Conservation (phyloP, 1,140 invertebrate species). For the Drosophila arizonae region DNA sequence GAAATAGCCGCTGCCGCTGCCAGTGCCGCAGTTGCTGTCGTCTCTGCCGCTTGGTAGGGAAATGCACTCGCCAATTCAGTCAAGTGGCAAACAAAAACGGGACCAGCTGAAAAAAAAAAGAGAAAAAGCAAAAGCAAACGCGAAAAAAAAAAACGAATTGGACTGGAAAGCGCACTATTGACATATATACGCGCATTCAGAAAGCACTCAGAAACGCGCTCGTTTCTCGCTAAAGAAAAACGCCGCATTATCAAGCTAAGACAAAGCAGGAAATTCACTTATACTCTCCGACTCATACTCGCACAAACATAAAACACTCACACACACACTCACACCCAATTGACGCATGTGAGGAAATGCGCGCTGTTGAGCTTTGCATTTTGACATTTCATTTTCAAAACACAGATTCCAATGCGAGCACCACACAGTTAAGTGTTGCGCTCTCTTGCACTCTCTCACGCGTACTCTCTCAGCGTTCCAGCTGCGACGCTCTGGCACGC, state of each 20-base stretch:
- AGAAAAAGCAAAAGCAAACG: slow-evolving; percentile 26
- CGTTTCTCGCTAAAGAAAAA: slow-evolving; percentile 59
- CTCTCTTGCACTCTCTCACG: slow-evolving; percentile 14
- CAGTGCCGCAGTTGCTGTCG: no score
- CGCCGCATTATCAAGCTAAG: slow-evolving; percentile 69
- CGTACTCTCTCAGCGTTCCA: slow-evolving; percentile 35
- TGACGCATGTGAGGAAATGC: slow-evolving; percentile 57
- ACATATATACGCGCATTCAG: slow-evolving; percentile 80
- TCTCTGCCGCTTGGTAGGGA: slow-evolving; percentile 50
- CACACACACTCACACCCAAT: slow-evolving; percentile 17
- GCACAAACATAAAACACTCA: background rate
- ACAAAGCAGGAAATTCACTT: slow-evolving; percentile 78
- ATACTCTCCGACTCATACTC: slow-evolving; percentile 41
- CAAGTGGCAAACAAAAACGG: slow-evolving; percentile 63
- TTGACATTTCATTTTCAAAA: slow-evolving; percentile 78
- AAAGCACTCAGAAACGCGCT: slow-evolving; percentile 51
- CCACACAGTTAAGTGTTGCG: background rate
- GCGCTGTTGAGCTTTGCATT: slow-evolving; percentile 77
- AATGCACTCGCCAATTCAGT: slow-evolving; percentile 74
- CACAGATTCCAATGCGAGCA: slow-evolving; percentile 66
- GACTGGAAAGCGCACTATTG: slow-evolving; percentile 83
- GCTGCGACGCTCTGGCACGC: slow-evolving; percentile 6
- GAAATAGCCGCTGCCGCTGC: slow-evolving; percentile 14
- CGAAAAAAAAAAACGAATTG: slow-evolving; percentile 14
- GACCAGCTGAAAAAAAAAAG: slow-evolving; percentile 52